These are phyloP conservation scores for Pimephales promelas DNA, from an alignment of 2,113 vertebrate species.

Conservation along the genomic window DNA sequence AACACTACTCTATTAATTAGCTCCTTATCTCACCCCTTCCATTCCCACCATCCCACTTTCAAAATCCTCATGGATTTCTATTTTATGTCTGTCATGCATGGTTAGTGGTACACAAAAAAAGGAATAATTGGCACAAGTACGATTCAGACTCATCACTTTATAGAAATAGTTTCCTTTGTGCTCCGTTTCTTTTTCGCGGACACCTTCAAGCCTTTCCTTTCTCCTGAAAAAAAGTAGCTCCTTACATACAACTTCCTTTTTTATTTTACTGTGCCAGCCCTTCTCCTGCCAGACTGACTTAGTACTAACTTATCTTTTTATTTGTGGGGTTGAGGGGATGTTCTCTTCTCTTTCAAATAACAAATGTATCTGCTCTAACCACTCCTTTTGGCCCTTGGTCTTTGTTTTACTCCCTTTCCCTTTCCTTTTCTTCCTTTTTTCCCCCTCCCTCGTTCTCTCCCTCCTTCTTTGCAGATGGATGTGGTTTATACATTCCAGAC, in stretches of 20 bases:
- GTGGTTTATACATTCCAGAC: slow-evolving; percentile 99
- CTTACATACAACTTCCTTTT: slow-evolving; percentile 46
- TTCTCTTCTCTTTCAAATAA: slow-evolving; percentile 42
- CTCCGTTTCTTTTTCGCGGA: slow-evolving; percentile 5
- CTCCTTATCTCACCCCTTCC: slow-evolving; percentile 68
- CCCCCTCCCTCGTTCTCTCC: slow-evolving; percentile 38
- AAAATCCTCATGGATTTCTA: slow-evolving; percentile 68
- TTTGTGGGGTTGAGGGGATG: neutral
- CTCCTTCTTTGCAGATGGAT: slow-evolving; percentile 92
- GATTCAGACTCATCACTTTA: slow-evolving; percentile 67
- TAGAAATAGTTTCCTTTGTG: slow-evolving; percentile 57
- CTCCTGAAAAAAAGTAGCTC: slow-evolving; percentile 45
- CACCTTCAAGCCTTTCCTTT: slow-evolving; percentile 37
- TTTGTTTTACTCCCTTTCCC: slow-evolving; percentile 35
- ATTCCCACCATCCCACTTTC: slow-evolving; percentile 65
- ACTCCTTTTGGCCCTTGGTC: slow-evolving; percentile 26
- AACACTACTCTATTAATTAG: slow-evolving; percentile 69
- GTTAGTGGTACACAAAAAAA: slow-evolving; percentile 67
- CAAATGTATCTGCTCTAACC: slow-evolving; percentile 44
- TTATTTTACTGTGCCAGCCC: slow-evolving; percentile 33
- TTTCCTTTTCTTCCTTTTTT: slow-evolving; percentile 55
- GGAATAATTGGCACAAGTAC: slow-evolving; percentile 70
- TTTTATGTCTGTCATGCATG: slow-evolving; percentile 65
- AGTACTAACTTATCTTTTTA: slow-evolving; percentile 26
- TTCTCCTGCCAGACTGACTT: neutral